phyloP scores from a whole-genome alignment of 2,888 invertebrate species.

The Syrphus vitripennis region DNA sequence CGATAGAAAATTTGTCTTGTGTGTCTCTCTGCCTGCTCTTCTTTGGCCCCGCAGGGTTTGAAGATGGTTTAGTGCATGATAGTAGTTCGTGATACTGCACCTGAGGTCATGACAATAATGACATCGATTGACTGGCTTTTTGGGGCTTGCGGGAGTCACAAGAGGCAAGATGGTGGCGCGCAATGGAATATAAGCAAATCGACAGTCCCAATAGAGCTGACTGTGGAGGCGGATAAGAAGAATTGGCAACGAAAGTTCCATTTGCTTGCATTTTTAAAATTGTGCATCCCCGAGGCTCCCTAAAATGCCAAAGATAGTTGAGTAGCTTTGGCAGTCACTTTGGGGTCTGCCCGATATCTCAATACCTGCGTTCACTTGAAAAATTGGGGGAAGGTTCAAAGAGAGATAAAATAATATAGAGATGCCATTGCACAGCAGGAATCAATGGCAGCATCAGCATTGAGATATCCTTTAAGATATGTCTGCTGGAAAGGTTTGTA shows the following conservation, averaged over 20 bases:
- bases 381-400: not conserved
- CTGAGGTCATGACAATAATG: constrained; percentile 72
- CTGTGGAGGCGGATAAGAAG: constrained; percentile 53
- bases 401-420: constrained; percentile 43
- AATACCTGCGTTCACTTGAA: not conserved
- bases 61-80: constrained; percentile 50
- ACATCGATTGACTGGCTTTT: constrained; percentile 68
- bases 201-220: constrained; percentile 8
- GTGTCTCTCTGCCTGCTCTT: too few relatives aligned
- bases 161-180: too few relatives aligned
- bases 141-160: not conserved
- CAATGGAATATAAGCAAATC: not conserved
- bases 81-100: constrained; percentile 63
- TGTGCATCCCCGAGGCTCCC: constrained; percentile 43
- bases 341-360: constrained; percentile 57
- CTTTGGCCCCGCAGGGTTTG: constrained; percentile 18
- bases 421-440: constrained; percentile 51
- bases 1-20: constrained; percentile 66
- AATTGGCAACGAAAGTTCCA: constrained; percentile 45
- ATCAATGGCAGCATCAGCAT: constrained; percentile 56
- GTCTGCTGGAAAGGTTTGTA: not conserved
- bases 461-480: constrained; percentile 64
- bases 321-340: constrained; percentile 71
- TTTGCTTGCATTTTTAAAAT: constrained; percentile 57
- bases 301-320: constrained; percentile 61